Conservation (phyloP, 2,113 vertebrate species). For the Amazona guildingii region DNA sequence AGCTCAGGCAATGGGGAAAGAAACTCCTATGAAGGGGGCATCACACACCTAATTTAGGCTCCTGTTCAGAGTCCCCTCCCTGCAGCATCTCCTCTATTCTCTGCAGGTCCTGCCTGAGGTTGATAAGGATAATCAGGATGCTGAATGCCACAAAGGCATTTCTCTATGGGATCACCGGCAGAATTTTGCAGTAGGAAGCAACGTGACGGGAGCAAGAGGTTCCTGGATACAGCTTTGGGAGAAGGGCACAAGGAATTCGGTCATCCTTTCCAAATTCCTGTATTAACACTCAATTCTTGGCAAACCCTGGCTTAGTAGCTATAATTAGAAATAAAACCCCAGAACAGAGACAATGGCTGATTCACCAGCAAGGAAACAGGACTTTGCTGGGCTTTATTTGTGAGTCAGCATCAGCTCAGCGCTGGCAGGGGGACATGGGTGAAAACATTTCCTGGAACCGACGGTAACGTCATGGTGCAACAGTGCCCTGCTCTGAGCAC, state of each 20-base stretch:
- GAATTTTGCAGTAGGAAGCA: background rate
- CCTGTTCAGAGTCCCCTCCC: background rate
- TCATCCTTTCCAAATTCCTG: conserved; percentile 49
- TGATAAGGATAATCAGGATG: background rate
- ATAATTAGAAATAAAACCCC: conserved; percentile 8
- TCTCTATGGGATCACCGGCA: background rate
- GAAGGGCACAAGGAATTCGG: conserved; percentile 46
- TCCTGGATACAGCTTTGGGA: conserved; percentile 16
- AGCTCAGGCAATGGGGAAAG: background rate
- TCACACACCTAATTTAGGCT: background rate
- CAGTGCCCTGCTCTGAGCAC: background rate
- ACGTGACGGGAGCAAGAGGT: background rate
- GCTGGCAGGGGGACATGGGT: conserved; percentile 1
- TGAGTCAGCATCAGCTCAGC: conserved; percentile 55
- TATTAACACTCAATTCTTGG: conserved; percentile 22
- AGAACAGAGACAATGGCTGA: conserved; percentile 50
- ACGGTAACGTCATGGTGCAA: background rate
- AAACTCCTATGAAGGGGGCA: background rate
- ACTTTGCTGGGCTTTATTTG: conserved; percentile 41
- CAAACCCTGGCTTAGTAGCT: background rate
- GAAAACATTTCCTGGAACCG: conserved; percentile 47
- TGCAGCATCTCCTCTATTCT: background rate
- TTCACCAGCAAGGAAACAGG: conserved; percentile 54
- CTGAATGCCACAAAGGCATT: background rate
- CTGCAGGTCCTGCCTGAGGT: background rate